Evolutionary conservation across 2,113 vertebrate species (phyloP).

Genomic region (Tapirus terrestris): DNA sequence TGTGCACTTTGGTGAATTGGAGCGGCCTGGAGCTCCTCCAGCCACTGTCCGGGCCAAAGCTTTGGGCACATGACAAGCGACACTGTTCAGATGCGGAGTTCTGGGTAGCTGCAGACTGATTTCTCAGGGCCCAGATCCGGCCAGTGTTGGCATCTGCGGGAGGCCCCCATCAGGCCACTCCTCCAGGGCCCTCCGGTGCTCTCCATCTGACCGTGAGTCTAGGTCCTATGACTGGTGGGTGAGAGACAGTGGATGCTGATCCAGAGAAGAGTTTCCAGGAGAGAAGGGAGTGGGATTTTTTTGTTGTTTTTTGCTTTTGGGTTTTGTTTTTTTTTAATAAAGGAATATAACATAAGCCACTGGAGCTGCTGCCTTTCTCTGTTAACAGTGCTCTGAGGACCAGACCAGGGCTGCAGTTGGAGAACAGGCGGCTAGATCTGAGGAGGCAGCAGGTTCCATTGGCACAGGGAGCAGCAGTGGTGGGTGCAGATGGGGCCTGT

Average conservation of each 20-base stretch:
- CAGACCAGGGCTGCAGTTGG: background rate
- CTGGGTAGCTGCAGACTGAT: background rate
- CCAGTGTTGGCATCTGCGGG: background rate
- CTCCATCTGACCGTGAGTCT: background rate
- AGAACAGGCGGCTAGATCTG: background rate
- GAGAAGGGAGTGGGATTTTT: background rate
- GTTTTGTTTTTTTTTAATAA: background rate
- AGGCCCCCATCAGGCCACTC: background rate
- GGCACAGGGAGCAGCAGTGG: background rate
- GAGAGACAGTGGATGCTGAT: background rate
- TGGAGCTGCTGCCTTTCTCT: background rate
- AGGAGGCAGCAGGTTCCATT: background rate
- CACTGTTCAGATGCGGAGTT: background rate
- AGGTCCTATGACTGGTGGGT: background rate
- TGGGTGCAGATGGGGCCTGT: background rate
- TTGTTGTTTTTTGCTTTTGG: background rate
- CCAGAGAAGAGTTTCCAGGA: background rate
- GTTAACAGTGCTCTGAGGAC: background rate
- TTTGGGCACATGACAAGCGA: background rate
- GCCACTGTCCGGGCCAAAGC: background rate
- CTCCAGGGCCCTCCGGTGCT: background rate
- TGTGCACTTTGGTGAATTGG: background rate
- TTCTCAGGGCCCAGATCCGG: background rate
- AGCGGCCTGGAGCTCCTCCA: background rate
- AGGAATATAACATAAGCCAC: background rate